Base-by-base conservation (phyloP, 2,888 invertebrate species). In the Spisula solida region DNA sequence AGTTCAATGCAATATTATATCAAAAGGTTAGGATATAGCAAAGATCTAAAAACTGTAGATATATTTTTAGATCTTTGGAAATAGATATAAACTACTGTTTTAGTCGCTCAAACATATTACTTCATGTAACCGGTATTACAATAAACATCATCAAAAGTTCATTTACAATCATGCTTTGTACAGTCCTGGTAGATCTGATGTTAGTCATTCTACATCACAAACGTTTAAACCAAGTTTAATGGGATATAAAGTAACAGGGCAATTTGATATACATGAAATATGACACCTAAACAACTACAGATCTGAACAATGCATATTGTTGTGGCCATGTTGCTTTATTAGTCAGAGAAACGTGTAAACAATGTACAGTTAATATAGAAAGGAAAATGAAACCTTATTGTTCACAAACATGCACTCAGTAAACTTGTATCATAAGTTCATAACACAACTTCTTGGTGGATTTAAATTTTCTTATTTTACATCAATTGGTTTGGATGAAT, bases 121-220 rank as follows among this genome's bases (percentile, higher is more conserved):
- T 51, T 16, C 16, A 51, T 51, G 51, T 51, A 25, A 66, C 4
- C 20, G 12, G 12, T 25, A 66, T 66, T 25, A 41, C 41, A 66
- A 25, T 66, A n/a, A n/a, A n/a, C n/a, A 10, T n/a, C 25, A 66
- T 66, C 8, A 66, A 66, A 66, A 25, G n/a, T n/a, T 56, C 20
- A 20, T 20, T 16, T 51, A 51, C 51, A 51, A 51, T 10, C 51
- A 51, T 51, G 51, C 51, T 51, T 51, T 51, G 16, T 51, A 51
- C 14, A 16, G 56, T 18, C 56, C 18, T 56, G 18, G 20, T 16
- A 18, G 18, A n/a, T n/a, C n/a, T n/a, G 10, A 25, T 75, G 34
- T 75, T 31, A 75, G 75, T 75, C 34, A 75, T 75, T 75, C 31
- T 34, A 29, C 16, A 75, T 75, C 75, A 75, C 16, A 75, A 75